Base-by-base conservation (phyloP, 2,888 invertebrate species). In the Pollenia angustigena region DNA sequence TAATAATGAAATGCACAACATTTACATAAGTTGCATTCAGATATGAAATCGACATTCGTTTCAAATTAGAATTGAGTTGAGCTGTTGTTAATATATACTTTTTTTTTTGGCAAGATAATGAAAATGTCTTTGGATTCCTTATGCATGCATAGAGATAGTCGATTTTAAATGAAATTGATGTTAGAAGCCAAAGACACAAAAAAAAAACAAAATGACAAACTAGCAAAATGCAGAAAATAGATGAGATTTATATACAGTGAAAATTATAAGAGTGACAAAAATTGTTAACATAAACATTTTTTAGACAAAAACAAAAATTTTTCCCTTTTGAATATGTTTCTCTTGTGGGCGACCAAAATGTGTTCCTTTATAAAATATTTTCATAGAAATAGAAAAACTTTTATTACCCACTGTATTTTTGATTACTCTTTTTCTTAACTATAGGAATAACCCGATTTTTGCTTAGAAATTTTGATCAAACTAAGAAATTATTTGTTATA, bases 401-500 rank as follows among this genome's bases (percentile, higher is more conserved):
- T 32, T 32, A 32, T 32, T 32, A 32, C 32, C 32, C 6, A 32
- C 32, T 32, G 32, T 32, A 32, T 32, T 32, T 32, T 32, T 4
- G 4, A 4, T 32, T 32, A 0, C 6, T 32, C 14, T 46, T 46
- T 64, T 12, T 64, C 12, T 1, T 11, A 46, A 42, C 23, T 32
- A 32, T 0, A 32, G 6, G 32, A 32, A 32, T 32, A 32, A 32
- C 6, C 32, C 4, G 56, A 75, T 58, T 74, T 75, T 64, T 66
- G 58, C 23, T 58, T 64, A 46, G 23, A 40, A 66, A 58, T 74
- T 71, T 71, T 56, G 32, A 86, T 80, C 60, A 69, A 69, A 54
- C 48, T 74, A 52, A 80, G 16, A 69, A 40, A 46, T 66, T 50
- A 12, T 18, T 6, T 74, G 52, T 42, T 71, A 56, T 14, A 4